Evolutionary conservation across 2,113 vertebrate genomes (phyloP), one percentile per base, ranked within the genome.

Genomic region (Cromileptes altivelis): DNA sequence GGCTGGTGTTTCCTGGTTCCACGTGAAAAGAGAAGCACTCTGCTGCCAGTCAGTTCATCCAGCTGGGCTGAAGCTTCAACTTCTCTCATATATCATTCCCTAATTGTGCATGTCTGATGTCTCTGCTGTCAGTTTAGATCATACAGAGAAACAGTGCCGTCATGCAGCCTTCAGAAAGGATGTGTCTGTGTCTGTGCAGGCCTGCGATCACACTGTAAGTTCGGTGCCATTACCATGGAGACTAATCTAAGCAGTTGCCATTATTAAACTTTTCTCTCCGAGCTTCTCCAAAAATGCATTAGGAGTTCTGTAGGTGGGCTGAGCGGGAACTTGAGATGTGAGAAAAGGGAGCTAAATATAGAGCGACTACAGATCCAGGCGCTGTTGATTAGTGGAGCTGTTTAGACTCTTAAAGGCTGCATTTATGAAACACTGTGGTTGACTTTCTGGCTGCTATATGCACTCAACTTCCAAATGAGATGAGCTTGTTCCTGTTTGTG

Each of bases 311-410:
- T 90, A 80, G 91, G 94, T 90, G 91, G 87, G 89, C 81, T 73
- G 88, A 80, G 82, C 67, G 19, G 67, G 49, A 60, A 69, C 78
- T 89, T 27, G 83, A 91, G 80, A 93, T 84, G 86, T 88, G 89
- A 90, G 87, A 89, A 80, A 67, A 70, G 75, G 63, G 58, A 81
- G 80, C 91, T 95, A 93, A 94, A 95, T 83, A 91, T 94, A 93
- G 88, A 76, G 1, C 37, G 18, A 73, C 85, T 21, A 52, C 80
- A 76, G 61, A 86, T 88, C 80, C 82, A 90, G 85, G 90, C 81
- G 30, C 61, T 65, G 80, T 61, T 92, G 83, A 93, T 91, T 84
- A 85, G 82, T 10, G 62, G 74, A 90, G 75, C 84, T 78, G 74
- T 83, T 88, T 76, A 67, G 78, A 82, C 70, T 87, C 81, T 17